Evolutionary conservation across 1,140 invertebrate genomes (phyloP), one percentile per base, ranked within the genome.

Genomic region (Yoshiicerus persimilis): DNA sequence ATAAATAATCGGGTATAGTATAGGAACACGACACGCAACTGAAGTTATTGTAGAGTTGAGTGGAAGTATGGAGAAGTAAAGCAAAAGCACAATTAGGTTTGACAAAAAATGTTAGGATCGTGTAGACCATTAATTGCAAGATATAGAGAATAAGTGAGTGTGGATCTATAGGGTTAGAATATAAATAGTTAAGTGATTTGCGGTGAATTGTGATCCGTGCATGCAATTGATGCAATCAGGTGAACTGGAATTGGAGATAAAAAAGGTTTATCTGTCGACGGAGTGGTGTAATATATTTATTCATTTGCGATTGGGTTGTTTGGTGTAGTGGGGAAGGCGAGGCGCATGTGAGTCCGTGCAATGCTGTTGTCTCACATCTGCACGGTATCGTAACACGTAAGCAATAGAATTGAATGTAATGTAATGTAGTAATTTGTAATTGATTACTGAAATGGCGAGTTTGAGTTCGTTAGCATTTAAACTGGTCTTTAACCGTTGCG

Each of bases 391-490:
- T 36, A 36, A 34, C 75, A 34, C 30, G 30, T 80, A 36, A 80
- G 34, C 75, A 30, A 36, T 80, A 32, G 32, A 80, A 34, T 80
- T 36, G 32, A 80, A 80, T 80, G 75, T 80, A 80, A 80, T 80
- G n/a, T 38, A 36, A 70, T 70, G 64, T 77, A 80, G 75, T 80
- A 80, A 80, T 80, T 80, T 80, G 75, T 80, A 80, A 80, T 80
- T 80, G 75, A 80, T 80, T 80, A 80, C 75, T 36, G 75, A 80
- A 80, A 80, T 80, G 75, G 75, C 75, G 75, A 80, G 75, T 80
- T 80, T 80, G 75, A 80, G 75, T 80, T 80, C 75, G 75, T 80
- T 80, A 80, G 75, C 75, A 80, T 80, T 80, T 80, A 80, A 80
- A 80, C 75, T 80, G 75, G 75, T 80, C 75, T 80, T 80, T 80